Percentiles rank a stretch among this genome's conserved stretches.
phyloP scores from a whole-genome alignment of 2,888 invertebrate species.

The Stegana nigrithorax region DNA sequence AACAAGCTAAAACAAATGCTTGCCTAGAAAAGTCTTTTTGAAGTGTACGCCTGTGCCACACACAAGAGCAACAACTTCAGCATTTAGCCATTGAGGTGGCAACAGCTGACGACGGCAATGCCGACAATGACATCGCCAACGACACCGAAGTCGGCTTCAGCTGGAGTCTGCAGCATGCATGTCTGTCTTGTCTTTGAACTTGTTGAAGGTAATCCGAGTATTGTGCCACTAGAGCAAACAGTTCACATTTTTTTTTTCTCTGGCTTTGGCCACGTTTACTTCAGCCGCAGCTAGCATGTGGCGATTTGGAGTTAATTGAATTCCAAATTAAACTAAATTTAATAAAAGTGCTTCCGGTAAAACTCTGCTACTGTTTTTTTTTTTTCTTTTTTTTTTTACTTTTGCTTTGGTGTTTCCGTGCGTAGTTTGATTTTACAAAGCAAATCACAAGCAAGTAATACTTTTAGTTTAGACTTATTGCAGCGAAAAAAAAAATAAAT shows the following conservation, averaged over 20 bases:
- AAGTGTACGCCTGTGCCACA: background rate
- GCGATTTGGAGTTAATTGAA: constrained; percentile 39
- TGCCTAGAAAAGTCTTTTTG: background rate
- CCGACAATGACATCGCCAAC: too few species aligned
- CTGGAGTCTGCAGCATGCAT: too few species aligned
- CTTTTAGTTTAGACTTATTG: too few species aligned
- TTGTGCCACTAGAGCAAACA: background rate
- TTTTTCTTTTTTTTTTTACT: background rate
- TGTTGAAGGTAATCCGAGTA: background rate
- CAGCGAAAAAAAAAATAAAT: too few species aligned
- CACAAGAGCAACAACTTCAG: background rate
- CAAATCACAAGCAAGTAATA: too few species aligned
- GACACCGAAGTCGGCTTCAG: background rate
- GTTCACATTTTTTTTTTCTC: background rate
- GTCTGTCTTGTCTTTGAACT: background rate
- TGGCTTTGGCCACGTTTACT: too few species aligned
- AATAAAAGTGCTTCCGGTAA: constrained; percentile 38
- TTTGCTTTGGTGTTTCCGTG: background rate
- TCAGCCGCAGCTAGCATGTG: constrained; percentile 26
- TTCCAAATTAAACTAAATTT: constrained; percentile 36
- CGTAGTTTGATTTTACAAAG: too few species aligned
- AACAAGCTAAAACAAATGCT: background rate
- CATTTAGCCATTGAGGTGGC: background rate
- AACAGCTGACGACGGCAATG: background rate
- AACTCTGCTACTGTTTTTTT: background rate